Evolutionary conservation across 2,113 vertebrate species (phyloP), one percentile per base, ranked within the genome.

Genomic region (Gobius niger): DNA sequence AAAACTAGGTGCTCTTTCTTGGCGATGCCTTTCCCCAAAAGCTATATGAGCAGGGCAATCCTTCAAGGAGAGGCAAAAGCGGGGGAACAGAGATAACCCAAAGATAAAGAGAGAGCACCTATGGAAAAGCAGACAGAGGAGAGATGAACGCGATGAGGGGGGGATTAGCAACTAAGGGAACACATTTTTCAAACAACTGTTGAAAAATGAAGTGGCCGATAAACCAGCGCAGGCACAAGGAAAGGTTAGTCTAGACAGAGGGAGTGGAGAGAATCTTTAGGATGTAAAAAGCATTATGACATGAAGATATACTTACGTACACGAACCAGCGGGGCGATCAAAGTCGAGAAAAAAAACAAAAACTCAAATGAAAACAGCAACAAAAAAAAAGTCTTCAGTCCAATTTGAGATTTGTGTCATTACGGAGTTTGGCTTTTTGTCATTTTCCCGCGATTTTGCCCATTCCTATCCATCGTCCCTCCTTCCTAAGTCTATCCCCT

Each of bases 401-500:
- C 47, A 70, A 78, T 68, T 81, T 82, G 78, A 42, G 72, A 63
- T 83, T 83, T 78, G 70, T 70, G 61, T 75, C 63, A 57, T 84
- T 77, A 53, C 68, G 52, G 67, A 84, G 78, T 83, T 84, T 78
- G 66, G 62, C 67, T 78, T 77, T 63, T 75, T 67, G 71, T 53
- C 47, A 54, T 63, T 85, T 84, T 86, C 87, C 82, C 80, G 76
- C 85, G 47, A 87, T 90, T 89, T 89, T 77, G 68, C 63, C 68
- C 78, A 85, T 89, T 90, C 76, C 85, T 86, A 82, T 77, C 69
- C 70, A 74, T 70, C 77, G 78, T 85, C 78, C 76, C 85, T 89
- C 86, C 81, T 85, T 85, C 83, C 73, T 83, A 77, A 80, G 81
- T 91, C 85, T 83, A 66, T 82, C 82, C 84, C 82, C 81, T 86